Evolutionary conservation across 2,113 vertebrate species (phyloP).

Genomic region (Edolisoma coerulescens): DNA sequence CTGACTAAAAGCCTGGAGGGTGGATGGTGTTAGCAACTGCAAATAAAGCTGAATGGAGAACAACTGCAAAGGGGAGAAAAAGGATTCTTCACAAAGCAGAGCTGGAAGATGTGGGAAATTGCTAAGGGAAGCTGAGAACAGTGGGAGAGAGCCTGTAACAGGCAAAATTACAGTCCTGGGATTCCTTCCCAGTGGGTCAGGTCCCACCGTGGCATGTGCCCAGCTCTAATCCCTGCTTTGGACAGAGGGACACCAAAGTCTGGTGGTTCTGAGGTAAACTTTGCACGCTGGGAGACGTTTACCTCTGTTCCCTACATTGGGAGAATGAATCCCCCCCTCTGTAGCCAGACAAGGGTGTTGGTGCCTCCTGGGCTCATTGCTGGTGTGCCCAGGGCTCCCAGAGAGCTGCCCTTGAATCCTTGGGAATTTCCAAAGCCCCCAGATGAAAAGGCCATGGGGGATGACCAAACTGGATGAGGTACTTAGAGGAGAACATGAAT

Average conservation of each 20-base stretch:
- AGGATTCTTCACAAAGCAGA: not conserved
- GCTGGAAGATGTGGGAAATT: not conserved
- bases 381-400: not conserved
- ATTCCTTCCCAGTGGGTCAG: not conserved
- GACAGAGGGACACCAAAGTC: not conserved
- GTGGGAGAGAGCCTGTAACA: not conserved
- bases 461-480: not conserved
- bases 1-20: not conserved
- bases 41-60: not conserved
- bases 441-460: not conserved
- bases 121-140: not conserved
- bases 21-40: not conserved
- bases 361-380: not conserved
- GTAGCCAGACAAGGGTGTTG: not conserved
- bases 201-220: not conserved
- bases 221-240: not conserved
- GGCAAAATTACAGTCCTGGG: not conserved
- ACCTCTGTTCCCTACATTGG: rapidly evolving
- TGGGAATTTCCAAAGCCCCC: not conserved
- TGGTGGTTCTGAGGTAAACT: not conserved
- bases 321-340: not conserved
- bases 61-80: not conserved
- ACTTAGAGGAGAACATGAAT: not conserved
- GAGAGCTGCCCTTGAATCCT: not conserved
- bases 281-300: not conserved